A percentile compares a stretch with the other conserved stretches of the same genome.
Evolutionary conservation across 2,113 vertebrate species (phyloP).

Genomic region (Plecturocebus donacophilus): DNA sequence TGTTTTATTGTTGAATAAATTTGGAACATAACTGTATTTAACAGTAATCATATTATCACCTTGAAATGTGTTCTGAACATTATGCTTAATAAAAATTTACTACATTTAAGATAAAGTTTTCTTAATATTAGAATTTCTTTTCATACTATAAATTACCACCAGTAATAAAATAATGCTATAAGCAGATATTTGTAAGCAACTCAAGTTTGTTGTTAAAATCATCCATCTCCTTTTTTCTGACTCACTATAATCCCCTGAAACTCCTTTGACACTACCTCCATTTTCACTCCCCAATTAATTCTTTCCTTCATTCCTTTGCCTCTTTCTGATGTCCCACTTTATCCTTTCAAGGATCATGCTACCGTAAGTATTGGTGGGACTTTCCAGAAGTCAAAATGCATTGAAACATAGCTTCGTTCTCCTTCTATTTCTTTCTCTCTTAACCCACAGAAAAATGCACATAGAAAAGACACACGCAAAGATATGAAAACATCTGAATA

Average conservation of each 20-base stretch:
- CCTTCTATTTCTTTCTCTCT: background rate
- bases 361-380: background rate
- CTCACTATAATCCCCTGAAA: background rate
- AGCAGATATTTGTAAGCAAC: background rate
- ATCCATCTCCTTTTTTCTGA: background rate
- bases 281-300: background rate
- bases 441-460: background rate
- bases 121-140: background rate
- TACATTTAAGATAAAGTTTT: background rate
- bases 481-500: background rate
- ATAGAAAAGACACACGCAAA: background rate
- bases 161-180: background rate
- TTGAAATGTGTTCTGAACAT: slow-evolving; percentile 66
- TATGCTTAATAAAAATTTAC: slow-evolving; percentile 24
- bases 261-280: background rate
- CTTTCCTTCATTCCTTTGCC: background rate
- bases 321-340: background rate
- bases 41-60: slow-evolving; percentile 78
- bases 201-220: background rate
- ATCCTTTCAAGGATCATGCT: background rate
- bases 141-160: background rate
- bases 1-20: slow-evolving; percentile 79
- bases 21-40: slow-evolving; percentile 77
- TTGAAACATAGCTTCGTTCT: background rate
- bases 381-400: background rate